These are phyloP conservation scores for Littorina saxatilis DNA, from an alignment of 1,140 invertebrate species.

Conservation along the genomic window DNA sequence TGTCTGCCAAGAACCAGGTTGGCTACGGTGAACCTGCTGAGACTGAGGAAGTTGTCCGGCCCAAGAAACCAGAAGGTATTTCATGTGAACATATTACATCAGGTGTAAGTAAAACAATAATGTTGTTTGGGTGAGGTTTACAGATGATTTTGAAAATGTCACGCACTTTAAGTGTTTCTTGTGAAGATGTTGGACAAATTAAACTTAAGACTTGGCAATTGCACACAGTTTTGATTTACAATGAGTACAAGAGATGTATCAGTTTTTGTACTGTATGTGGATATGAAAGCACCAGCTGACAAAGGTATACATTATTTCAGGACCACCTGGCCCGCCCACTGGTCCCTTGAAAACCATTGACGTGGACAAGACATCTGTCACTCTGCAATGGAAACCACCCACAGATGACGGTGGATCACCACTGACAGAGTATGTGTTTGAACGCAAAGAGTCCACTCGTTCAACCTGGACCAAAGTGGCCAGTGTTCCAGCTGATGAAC, in stretches of 20 bases:
- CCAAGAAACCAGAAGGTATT: slow-evolving; percentile 42
- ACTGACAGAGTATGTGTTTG: slow-evolving; percentile 94
- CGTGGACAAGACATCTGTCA: slow-evolving; percentile 94
- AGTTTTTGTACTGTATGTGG: no score
- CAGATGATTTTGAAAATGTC: no score
- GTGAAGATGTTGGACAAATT: no score
- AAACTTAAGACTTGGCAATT: no score
- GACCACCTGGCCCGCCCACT: slow-evolving; percentile 57
- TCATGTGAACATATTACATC: no score
- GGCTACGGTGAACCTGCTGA: slow-evolving; percentile 93
- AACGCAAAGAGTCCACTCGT: slow-evolving; percentile 83
- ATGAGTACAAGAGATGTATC: no score
- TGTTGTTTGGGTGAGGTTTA: no score
- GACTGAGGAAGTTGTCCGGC: slow-evolving; percentile 87
- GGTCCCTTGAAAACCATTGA: slow-evolving; percentile 86
- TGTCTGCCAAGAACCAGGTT: slow-evolving; percentile 97
- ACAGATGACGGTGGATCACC: slow-evolving; percentile 91
- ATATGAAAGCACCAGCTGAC: neutral
- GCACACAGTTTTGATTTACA: no score
- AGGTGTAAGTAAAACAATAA: no score
- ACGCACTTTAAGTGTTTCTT: no score
- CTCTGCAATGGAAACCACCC: slow-evolving; percentile 90
- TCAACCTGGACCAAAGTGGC: slow-evolving; percentile 77
- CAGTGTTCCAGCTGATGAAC: slow-evolving; percentile 25
- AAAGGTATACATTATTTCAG: slow-evolving; percentile 42